phyloP scores from a whole-genome alignment of 1,140 invertebrate genomes.

The Oreohelix idahoensis region DNA sequence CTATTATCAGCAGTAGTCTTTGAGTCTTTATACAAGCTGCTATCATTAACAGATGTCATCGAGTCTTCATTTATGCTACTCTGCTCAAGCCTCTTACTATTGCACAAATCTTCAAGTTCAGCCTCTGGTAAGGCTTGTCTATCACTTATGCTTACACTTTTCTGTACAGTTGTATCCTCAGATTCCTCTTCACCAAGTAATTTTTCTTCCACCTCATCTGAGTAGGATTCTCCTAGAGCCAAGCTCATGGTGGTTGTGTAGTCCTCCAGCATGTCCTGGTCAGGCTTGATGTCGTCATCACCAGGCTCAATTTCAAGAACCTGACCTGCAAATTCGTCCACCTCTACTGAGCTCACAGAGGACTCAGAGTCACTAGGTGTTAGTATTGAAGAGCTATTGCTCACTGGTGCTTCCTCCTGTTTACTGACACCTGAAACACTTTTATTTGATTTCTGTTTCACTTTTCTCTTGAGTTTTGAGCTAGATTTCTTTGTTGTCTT shows the following conservation, averaged over 20 bases:
- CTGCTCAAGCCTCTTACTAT: constrained; percentile 22
- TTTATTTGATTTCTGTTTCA: constrained; percentile 42
- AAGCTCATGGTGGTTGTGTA: constrained; percentile 61
- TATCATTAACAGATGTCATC: constrained; percentile 40
- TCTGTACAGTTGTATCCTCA: background rate
- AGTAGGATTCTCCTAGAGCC: constrained; percentile 55
- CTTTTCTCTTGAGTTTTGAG: background rate
- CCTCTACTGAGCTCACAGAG: constrained; percentile 58
- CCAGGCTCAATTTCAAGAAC: constrained; percentile 43
- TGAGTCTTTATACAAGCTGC: constrained; percentile 55
- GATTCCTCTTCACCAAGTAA: constrained; percentile 28
- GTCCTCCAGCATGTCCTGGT: constrained; percentile 61
- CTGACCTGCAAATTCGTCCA: constrained; percentile 53
- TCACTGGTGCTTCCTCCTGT: constrained; percentile 50
- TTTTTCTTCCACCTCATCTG: constrained; percentile 44
- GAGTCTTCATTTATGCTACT: constrained; percentile 2
- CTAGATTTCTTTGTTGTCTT: constrained; percentile 39
- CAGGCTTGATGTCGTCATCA: constrained; percentile 60
- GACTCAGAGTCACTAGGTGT: constrained; percentile 63
- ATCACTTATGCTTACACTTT: constrained; percentile 45
- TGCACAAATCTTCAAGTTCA: constrained; percentile 31
- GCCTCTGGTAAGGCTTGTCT: constrained; percentile 34
- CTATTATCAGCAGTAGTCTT: constrained; percentile 44
- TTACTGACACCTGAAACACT: constrained; percentile 29
- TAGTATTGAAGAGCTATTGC: constrained; percentile 65